Evolutionary conservation across 2,888 invertebrate genomes (phyloP), one percentile per base, ranked within the genome.

Genomic region (Abrostola triplasia): DNA sequence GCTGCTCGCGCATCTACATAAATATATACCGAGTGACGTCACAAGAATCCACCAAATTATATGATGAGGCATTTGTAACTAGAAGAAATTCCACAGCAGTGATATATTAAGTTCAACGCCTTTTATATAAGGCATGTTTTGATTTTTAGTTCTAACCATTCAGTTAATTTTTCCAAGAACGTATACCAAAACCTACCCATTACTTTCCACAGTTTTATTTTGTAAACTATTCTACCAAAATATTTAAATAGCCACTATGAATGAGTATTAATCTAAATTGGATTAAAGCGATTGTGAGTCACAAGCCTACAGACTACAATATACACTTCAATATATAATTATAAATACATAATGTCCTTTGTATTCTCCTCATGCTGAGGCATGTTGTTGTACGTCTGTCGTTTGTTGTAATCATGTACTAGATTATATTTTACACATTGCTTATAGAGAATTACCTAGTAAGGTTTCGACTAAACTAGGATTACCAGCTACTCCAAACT

Each of bases 21-120:
- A 80, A 85, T 81, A 85, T 83, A 87, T 68, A 74, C 58, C 24
- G 11, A 44, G 63, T 82, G 82, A 83, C 84, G 83, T 81, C 82
- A 85, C 74, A 64, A 70, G 40, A 61, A 70, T 50, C 61, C 64
- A 73, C 78, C 77, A 79, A 81, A 82, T 76, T 72, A 68, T 63
- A 72, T 68, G 69, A 70, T 80, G 77, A 81, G 73, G 67, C 70
- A 75, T 70, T 12, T 36, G 13, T 47, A 24, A 54, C 35, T 55
- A 57, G 36, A 56, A 12, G 12, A 12, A 13, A 60, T 71, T 51
- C 12, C n/a, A n/a, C 12, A 24, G 5, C 42, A 36, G 24, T 54
- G 40, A 65, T 24, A 24, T 24, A 24, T 2, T 71, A 13, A 58
- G 58, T 40, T 42, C 42, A 11, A 10, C 36, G 6, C 8, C 10